A percentile compares a stretch with the other conserved stretches of the same genome.
phyloP scores from a whole-genome alignment of 2,888 invertebrate genomes.

The Serripes groenlandicus region DNA sequence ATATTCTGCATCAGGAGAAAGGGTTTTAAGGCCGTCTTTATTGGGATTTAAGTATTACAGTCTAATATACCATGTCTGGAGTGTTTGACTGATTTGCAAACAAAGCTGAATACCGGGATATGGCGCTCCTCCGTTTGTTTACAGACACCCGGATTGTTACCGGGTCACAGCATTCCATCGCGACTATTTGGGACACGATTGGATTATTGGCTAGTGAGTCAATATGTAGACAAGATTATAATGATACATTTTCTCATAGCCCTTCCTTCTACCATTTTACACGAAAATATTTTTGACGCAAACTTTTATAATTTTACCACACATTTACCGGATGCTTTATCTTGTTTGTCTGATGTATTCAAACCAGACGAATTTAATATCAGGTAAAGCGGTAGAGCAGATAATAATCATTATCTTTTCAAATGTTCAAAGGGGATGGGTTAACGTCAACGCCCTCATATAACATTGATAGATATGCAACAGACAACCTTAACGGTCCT shows the following conservation, averaged over 20 bases:
- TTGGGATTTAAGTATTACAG: no score
- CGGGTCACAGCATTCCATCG: slow-evolving; percentile 16
- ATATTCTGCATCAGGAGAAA: no score
- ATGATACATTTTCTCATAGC: no score
- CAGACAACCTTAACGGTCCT: not conserved
- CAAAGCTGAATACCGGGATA: not conserved
- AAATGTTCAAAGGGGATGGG: not conserved
- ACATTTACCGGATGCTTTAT: no score
- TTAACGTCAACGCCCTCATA: not conserved
- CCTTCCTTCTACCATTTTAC: no score
- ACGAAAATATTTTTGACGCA: no score
- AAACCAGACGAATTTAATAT: no score
- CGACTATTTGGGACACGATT: slow-evolving; percentile 13
- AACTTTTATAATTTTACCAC: no score
- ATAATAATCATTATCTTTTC: not conserved
- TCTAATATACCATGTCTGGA: slow-evolving; percentile 1
- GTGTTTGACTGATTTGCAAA: slow-evolving; percentile 12
- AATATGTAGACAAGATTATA: no score
- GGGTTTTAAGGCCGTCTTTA: no score
- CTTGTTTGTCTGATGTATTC: no score
- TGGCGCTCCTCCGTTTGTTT: not conserved
- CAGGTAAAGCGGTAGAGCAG: not conserved
- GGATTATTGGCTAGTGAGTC: slow-evolving; percentile 11
- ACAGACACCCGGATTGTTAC: slow-evolving; percentile 8
- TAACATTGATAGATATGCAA: not conserved